phyloP scores from a whole-genome alignment of 2,113 vertebrate genomes.

The Malurus cyaneus region DNA sequence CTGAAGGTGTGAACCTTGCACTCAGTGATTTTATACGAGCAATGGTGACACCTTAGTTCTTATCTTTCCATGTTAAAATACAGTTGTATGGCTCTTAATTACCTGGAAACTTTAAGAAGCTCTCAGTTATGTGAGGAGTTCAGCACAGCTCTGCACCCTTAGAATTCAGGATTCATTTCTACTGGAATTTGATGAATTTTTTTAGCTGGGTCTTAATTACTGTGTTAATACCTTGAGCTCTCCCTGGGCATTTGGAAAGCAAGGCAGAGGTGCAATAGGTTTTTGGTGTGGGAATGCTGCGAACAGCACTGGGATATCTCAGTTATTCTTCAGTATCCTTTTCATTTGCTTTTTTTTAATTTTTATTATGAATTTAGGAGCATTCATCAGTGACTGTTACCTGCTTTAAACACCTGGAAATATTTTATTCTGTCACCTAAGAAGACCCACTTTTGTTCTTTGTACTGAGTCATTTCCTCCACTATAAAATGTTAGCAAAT shows the following conservation, averaged over 20 bases:
- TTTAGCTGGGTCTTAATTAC: background rate
- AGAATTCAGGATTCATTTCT: background rate
- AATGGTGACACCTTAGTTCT: background rate
- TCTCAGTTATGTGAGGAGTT: background rate
- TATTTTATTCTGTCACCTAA: background rate
- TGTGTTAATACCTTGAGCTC: background rate
- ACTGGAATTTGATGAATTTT: accelerated
- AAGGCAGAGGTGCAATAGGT: background rate
- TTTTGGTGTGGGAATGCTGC: background rate
- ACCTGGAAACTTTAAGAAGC: background rate
- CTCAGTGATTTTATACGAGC: background rate
- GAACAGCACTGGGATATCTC: background rate
- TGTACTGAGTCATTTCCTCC: background rate
- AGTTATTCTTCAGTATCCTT: background rate
- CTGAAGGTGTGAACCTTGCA: accelerated
- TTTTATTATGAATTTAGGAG: background rate
- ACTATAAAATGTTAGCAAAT: constrained; percentile 19
- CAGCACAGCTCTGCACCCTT: background rate
- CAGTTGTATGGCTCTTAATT: accelerated
- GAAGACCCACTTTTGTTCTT: background rate
- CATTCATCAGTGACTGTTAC: background rate
- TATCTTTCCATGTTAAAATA: background rate
- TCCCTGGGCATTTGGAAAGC: accelerated
- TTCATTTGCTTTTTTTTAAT: background rate
- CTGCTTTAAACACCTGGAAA: background rate